Evolutionary conservation across 2,888 invertebrate genomes (phyloP).

Genomic region (Hololepta plana): DNA sequence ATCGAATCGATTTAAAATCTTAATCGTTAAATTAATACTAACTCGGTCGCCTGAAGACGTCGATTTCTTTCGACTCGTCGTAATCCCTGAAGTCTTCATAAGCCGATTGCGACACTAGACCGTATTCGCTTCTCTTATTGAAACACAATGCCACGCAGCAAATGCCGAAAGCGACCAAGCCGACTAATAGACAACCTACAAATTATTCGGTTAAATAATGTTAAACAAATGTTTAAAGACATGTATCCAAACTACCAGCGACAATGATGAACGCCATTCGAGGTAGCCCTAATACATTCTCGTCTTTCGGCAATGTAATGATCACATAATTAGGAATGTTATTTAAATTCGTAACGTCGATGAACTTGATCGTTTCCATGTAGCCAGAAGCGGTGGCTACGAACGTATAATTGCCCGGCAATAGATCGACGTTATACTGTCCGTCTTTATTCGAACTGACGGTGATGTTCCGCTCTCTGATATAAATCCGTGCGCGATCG

Average conservation of each 20-base stretch:
- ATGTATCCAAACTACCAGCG: conserved; percentile 45
- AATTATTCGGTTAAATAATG: conserved; percentile 5
- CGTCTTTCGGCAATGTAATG: conserved; percentile 47
- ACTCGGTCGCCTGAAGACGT: conserved; percentile 31
- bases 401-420: conserved; percentile 32
- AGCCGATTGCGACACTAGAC: conserved; percentile 32
- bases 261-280: conserved; percentile 57
- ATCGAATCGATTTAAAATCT: no score
- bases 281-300: conserved; percentile 55
- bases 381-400: conserved; percentile 41
- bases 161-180: conserved; percentile 34
- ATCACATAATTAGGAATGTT: conserved; percentile 38
- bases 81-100: conserved; percentile 22
- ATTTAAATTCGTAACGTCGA: conserved; percentile 22
- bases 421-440: conserved; percentile 30
- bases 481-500: conserved; percentile 28
- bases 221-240: no score
- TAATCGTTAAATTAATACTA: no score
- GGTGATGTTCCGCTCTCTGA: conserved; percentile 27
- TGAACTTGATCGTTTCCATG: conserved; percentile 30
- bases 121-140: conserved; percentile 32
- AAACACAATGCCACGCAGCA: conserved; percentile 37
- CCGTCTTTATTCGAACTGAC: conserved; percentile 27
- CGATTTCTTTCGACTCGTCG: conserved; percentile 31
- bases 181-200: not conserved